phyloP scores from a whole-genome alignment of 2,797 vertebrate species.

The Lophius americanus region DNA sequence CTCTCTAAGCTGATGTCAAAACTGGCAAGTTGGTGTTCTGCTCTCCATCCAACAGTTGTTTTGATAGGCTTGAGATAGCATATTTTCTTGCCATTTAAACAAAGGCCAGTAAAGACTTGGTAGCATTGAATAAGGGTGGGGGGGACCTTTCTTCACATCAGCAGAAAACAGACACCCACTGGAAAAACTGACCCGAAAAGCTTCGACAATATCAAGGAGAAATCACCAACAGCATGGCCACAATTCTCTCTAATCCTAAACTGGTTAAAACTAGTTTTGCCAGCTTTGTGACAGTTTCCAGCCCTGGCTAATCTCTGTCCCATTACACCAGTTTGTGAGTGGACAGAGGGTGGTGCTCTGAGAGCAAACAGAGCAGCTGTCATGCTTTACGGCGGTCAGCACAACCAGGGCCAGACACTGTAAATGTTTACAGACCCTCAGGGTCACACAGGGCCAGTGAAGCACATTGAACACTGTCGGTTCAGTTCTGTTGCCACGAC shows the following conservation, averaged over 20 bases:
- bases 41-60: constrained; percentile 42
- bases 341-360: constrained; percentile 70
- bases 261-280: constrained; percentile 59
- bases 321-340: constrained; percentile 72
- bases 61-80: constrained; percentile 63
- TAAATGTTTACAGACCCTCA: constrained; percentile 84
- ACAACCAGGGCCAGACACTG: constrained; percentile 76
- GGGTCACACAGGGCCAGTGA: constrained; percentile 77
- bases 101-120: constrained; percentile 50
- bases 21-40: constrained; percentile 41
- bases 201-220: constrained; percentile 45
- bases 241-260: constrained; percentile 59
- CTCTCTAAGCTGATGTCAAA: constrained; percentile 62
- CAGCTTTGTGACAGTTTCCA: constrained; percentile 46
- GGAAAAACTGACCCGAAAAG: constrained; percentile 51
- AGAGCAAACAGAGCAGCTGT: constrained; percentile 79
- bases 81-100: constrained; percentile 59
- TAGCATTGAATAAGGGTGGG: constrained; percentile 39
- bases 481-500: constrained; percentile 75
- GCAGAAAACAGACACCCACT: constrained; percentile 42
- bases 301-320: constrained; percentile 62
- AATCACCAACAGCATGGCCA: constrained; percentile 44
- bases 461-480: constrained; percentile 80
- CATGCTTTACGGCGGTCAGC: constrained; percentile 75
- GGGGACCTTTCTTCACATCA: constrained; percentile 31